These are phyloP conservation scores for Scaptodrosophila lebanonensis DNA, from an alignment of 1,140 invertebrate species.

Conservation along the genomic window DNA sequence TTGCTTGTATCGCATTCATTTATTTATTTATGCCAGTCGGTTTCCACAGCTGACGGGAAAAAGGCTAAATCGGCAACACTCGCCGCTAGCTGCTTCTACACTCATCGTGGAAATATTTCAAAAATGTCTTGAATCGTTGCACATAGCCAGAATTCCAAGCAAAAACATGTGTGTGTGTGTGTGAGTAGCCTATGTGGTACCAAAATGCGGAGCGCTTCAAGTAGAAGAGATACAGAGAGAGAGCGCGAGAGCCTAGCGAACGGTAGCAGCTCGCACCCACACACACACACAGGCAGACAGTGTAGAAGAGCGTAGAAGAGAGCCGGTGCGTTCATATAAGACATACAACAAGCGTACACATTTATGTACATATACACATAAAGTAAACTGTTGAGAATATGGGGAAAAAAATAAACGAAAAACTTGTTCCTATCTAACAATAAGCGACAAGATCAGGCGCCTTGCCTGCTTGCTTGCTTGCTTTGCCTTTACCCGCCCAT, in stretches of 20 bases:
- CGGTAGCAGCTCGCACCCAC: background rate
- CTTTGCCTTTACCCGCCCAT: too few relatives aligned
- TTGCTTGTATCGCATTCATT: too few relatives aligned
- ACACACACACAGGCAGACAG: too few relatives aligned
- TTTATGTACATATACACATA: constrained; percentile 14
- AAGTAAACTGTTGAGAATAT: constrained; percentile 23
- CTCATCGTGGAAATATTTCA: constrained; percentile 49
- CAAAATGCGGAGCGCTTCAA: background rate
- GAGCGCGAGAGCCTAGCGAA: constrained; percentile 2
- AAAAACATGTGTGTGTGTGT: constrained; percentile 23
- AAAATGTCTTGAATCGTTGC: constrained; percentile 27
- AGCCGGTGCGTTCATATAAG: background rate
- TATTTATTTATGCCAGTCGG: too few relatives aligned
- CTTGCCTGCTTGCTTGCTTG: too few relatives aligned
- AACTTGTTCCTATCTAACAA: constrained; percentile 48
- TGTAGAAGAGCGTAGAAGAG: too few relatives aligned
- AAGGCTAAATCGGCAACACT: constrained; percentile 3
- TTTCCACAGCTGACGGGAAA: too few relatives aligned
- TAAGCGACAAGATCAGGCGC: constrained; percentile 35
- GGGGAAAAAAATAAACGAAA: constrained; percentile 27
- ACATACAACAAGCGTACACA: constrained; percentile 11
- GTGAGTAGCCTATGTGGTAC: too few relatives aligned
- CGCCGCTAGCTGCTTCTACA: constrained; percentile 18
- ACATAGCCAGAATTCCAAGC: constrained; percentile 6
- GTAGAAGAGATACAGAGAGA: background rate